These are phyloP conservation scores for Ciconia boyciana DNA, from an alignment of 2,113 vertebrate species.

Conservation along the genomic window DNA sequence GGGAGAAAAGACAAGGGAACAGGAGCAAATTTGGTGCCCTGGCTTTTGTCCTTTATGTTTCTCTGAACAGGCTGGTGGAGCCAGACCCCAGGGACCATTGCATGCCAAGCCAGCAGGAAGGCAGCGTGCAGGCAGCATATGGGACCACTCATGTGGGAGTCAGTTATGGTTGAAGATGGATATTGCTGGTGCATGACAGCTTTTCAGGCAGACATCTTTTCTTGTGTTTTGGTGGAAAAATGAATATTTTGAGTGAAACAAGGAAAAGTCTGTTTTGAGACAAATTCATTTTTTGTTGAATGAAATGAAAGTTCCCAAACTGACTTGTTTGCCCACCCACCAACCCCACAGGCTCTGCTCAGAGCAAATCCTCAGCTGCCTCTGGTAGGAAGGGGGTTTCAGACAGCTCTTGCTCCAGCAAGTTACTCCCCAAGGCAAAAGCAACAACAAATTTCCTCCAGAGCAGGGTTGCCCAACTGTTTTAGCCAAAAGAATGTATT, in stretches of 20 bases:
- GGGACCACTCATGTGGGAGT: not conserved
- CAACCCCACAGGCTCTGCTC: not conserved
- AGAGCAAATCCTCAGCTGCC: not conserved
- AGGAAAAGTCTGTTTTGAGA: not conserved
- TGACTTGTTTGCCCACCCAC: not conserved
- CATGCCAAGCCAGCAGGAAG: not conserved
- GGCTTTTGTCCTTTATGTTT: not conserved
- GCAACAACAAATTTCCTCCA: not conserved
- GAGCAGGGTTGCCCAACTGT: not conserved
- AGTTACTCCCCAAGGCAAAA: not conserved
- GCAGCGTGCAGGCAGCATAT: not conserved
- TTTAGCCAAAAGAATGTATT: not conserved
- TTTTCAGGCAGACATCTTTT: not conserved
- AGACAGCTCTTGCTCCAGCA: not conserved
- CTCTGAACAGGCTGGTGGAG: not conserved
- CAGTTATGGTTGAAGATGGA: not conserved
- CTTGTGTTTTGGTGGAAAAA: not conserved
- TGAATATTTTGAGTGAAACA: not conserved
- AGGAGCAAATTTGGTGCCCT: not conserved
- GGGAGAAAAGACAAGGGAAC: not conserved
- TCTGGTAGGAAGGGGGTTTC: not conserved
- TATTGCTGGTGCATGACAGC: not conserved
- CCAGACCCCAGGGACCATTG: accelerated
- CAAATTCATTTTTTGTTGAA: not conserved
- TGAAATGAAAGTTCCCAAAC: not conserved